Percentiles rank a stretch among this genome's conserved stretches.
Evolutionary conservation across 2,888 invertebrate genomes (phyloP).

Genomic region (Barypeithes pellucidus): DNA sequence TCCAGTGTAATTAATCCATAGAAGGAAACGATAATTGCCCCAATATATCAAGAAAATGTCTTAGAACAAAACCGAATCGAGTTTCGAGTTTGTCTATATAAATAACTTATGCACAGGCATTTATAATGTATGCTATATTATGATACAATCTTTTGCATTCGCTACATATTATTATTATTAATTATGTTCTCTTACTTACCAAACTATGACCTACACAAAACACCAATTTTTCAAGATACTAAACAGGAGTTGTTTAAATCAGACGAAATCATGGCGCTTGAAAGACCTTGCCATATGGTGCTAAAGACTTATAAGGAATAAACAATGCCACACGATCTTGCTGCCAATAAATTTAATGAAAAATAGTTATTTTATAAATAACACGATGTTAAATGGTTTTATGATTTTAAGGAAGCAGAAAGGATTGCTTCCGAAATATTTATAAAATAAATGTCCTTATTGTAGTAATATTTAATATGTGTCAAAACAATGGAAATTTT

Average conservation of each 20-base stretch:
- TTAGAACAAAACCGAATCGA: no score
- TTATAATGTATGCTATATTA: no score
- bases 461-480: no score
- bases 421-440: background rate
- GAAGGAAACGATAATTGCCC: no score
- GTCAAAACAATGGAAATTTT: no score
- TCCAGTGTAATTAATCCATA: no score
- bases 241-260: constrained; percentile 9
- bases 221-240: constrained; percentile 6
- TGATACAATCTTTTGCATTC: no score
- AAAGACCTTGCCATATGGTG: constrained; percentile 36
- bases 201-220: background rate
- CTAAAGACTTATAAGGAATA: constrained; percentile 48
- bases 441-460: no score
- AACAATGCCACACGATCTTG: constrained; percentile 40
- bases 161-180: no score
- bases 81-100: no score
- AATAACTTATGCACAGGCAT: no score
- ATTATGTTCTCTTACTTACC: background rate
- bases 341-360: constrained; percentile 12
- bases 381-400: background rate
- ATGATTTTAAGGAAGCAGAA: constrained; percentile 4
- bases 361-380: constrained; percentile 14
- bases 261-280: constrained; percentile 26
- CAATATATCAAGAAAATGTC: no score